Percentiles rank a stretch among this genome's conserved stretches.
Evolutionary conservation across 2,797 vertebrate species (phyloP).

Genomic region (Okamejei kenojei): DNA sequence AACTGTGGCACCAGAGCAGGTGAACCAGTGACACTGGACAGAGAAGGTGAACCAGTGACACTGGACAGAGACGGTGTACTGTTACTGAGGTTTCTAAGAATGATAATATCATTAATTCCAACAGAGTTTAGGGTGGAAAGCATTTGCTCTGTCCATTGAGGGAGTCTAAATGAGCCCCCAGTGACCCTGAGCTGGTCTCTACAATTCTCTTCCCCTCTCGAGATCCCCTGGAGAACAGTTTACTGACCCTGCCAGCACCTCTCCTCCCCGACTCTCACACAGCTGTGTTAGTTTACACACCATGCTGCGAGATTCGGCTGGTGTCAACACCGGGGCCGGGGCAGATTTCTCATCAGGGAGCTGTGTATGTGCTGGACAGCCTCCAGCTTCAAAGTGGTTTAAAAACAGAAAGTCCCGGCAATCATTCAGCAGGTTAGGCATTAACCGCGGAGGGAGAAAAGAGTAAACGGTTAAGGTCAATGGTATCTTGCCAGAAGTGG

Average conservation of each 20-base stretch:
- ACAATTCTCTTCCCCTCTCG: not conserved
- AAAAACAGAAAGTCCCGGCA: no score
- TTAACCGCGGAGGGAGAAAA: no score
- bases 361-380: not conserved
- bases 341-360: not conserved
- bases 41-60: not conserved
- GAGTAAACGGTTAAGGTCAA: no score
- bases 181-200: not conserved
- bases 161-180: not conserved
- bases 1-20: no score
- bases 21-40: no score
- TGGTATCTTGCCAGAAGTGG: no score
- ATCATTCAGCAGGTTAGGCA: no score
- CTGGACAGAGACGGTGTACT: not conserved
- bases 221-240: not conserved
- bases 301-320: conserved; percentile 13
- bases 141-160: no score
- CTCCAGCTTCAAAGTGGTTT: not conserved
- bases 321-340: not conserved
- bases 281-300: not conserved
- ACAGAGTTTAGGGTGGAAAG: not conserved
- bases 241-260: not conserved
- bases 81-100: no score
- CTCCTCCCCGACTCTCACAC: not conserved
- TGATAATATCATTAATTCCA: not conserved